Base-by-base conservation (phyloP, 2,797 vertebrate species). In the Hylomyscus alleni region DNA sequence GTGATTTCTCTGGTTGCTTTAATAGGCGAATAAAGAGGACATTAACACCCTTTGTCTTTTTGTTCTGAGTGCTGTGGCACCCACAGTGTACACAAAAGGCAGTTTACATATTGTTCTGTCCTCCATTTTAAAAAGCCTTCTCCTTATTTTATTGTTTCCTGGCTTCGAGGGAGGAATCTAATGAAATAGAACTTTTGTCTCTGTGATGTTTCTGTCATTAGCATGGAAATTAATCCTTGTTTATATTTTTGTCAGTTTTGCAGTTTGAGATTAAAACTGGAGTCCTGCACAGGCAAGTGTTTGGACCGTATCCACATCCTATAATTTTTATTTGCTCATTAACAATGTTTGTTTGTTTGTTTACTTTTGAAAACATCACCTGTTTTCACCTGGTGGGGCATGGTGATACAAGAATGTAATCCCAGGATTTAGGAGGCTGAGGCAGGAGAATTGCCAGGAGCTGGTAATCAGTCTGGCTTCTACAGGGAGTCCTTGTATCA, bases 151-250 rank as follows among this genome's bases (percentile, higher is more conserved):
- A 52, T 93, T 83, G 40, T 91, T 67, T 85, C 78, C 56, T 91
- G 65, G 58, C 56, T 85, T 6, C 1, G 13, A 1, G 13, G 24
- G 24, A 26, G 80, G 34, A 40, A 40, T 40, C 20, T 24, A 77
- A 67, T 65, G 10, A 84, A 62, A 37, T 80, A 9, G 24, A n/a
- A 80, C 22, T n/a, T 40, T 54, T 40, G 19, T 92, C 44, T 83
- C 24, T 40, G 10, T 82, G 86, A 44, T 77, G 60, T 95, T 95
- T 95, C n/a, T 90, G 3, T 77, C 56, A 95, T 97, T 90, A 90
- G 54, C n/a, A 15, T 95, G 60, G 67, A 93, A 93, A 9, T 82
- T 72, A 69, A 26, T 17, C 52, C 14, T 72, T 62, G 31, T 84
- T 82, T 69, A 85, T 56, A n/a, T 44, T 92, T 94, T 94, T 77